Evolutionary conservation across 2,113 vertebrate genomes (phyloP).

Genomic region (Hemiprocne comata): DNA sequence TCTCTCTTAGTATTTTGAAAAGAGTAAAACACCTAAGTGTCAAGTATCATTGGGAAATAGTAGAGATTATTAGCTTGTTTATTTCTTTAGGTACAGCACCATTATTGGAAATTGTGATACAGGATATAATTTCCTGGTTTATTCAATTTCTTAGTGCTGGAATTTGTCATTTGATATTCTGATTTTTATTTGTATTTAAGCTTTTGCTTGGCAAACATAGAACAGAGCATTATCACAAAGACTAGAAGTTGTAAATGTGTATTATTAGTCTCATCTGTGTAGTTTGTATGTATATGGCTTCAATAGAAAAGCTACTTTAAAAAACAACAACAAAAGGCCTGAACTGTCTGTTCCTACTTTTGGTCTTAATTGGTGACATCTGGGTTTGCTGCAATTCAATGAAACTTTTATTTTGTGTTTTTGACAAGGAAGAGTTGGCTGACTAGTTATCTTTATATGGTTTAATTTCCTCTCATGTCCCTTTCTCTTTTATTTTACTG

Average conservation of each 20-base stretch:
- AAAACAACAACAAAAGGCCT: conserved; percentile 14
- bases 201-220: conserved; percentile 15
- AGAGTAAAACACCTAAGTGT: neutral
- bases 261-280: conserved; percentile 3
- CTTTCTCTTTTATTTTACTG: conserved; percentile 38
- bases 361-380: conserved; percentile 57
- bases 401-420: conserved; percentile 69
- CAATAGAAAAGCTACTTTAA: conserved; percentile 20
- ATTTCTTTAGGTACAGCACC: neutral
- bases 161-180: neutral
- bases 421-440: conserved; percentile 56
- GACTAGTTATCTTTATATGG: conserved; percentile 41
- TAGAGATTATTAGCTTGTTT: neutral
- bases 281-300: conserved; percentile 7
- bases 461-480: conserved; percentile 53
- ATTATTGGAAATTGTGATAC: neutral
- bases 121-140: neutral
- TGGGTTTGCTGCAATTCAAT: conserved; percentile 33
- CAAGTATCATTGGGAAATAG: neutral
- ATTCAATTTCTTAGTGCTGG: neutral
- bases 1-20: conserved; percentile 13
- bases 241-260: neutral
- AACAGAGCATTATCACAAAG: neutral
- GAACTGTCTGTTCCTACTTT: conserved; percentile 51
- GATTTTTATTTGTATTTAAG: conserved; percentile 5